Conservation (phyloP, 2,797 vertebrate species). For the Squalus acanthias region DNA sequence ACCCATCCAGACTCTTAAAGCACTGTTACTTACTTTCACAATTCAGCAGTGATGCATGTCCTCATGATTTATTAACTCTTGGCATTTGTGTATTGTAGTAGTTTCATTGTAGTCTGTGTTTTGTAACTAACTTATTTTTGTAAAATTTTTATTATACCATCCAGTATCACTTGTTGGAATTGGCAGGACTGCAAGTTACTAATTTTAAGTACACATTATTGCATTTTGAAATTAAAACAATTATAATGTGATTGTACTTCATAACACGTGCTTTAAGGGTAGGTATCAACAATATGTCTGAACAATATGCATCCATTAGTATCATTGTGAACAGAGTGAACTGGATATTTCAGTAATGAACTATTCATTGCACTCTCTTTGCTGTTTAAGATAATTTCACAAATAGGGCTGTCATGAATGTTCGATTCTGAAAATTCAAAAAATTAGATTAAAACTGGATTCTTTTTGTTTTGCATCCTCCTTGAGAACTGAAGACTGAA, state of each 20-base stretch:
- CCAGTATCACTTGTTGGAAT: background rate
- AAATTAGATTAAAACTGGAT: background rate
- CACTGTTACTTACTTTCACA: background rate
- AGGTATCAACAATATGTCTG: background rate
- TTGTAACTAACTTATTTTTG: background rate
- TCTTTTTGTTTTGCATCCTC: background rate
- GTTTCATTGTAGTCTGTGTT: background rate
- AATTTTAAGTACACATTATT: background rate
- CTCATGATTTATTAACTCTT: slow-evolving; percentile 3
- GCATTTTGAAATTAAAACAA: background rate
- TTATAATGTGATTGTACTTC: background rate
- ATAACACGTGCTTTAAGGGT: slow-evolving; percentile 27
- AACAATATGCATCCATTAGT: background rate
- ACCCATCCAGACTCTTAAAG: slow-evolving; percentile 14
- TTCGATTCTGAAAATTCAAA: background rate
- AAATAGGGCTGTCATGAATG: slow-evolving; percentile 34
- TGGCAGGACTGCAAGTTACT: background rate
- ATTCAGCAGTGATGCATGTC: background rate
- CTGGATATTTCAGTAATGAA: slow-evolving; percentile 25
- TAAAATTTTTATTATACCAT: background rate
- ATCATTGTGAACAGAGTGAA: background rate
- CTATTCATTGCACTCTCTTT: background rate
- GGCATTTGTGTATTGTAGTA: background rate
- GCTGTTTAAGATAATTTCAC: background rate
- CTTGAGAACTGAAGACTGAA: background rate